A percentile compares a stretch with the other conserved stretches of the same genome.
Evolutionary conservation across 2,888 invertebrate species (phyloP).

Genomic region (Lepidocyrtinus sp.): DNA sequence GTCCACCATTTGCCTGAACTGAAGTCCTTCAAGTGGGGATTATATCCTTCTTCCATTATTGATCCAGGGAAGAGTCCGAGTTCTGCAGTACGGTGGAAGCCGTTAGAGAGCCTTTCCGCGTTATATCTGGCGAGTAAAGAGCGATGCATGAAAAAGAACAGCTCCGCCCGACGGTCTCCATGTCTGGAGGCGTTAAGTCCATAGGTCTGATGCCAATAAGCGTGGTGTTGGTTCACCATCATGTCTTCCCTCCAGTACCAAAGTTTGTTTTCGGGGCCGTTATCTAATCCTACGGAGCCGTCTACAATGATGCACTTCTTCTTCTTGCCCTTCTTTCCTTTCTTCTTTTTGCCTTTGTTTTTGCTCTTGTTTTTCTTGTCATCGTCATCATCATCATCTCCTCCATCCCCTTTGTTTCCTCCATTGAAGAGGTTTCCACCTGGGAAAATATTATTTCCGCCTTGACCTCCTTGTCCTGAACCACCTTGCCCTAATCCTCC

Average conservation of each 20-base stretch:
- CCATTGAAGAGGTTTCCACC: too few species aligned
- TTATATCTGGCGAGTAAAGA: conserved; percentile 49
- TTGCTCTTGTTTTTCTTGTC: neutral
- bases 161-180: conserved; percentile 38
- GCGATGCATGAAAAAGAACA: conserved; percentile 49
- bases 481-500: neutral
- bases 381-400: neutral
- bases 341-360: conserved; percentile 23
- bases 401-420: too few species aligned
- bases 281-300: conserved; percentile 47
- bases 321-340: conserved; percentile 38
- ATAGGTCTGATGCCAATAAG: neutral
- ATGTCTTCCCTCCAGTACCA: conserved; percentile 52
- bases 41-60: conserved; percentile 32
- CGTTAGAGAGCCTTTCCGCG: conserved; percentile 48
- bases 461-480: too few species aligned
- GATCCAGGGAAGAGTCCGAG: conserved; percentile 19
- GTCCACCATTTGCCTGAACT: conserved; percentile 45
- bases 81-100: conserved; percentile 26
- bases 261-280: conserved; percentile 46
- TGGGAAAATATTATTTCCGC: too few species aligned
- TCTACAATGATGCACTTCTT: conserved; percentile 52
- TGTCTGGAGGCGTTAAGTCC: conserved; percentile 34
- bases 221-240: conserved; percentile 45
- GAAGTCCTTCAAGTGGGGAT: conserved; percentile 41